Evolutionary conservation across 2,888 invertebrate genomes (phyloP), one percentile per base, ranked within the genome.

Genomic region (Eremobia ochroleuca): DNA sequence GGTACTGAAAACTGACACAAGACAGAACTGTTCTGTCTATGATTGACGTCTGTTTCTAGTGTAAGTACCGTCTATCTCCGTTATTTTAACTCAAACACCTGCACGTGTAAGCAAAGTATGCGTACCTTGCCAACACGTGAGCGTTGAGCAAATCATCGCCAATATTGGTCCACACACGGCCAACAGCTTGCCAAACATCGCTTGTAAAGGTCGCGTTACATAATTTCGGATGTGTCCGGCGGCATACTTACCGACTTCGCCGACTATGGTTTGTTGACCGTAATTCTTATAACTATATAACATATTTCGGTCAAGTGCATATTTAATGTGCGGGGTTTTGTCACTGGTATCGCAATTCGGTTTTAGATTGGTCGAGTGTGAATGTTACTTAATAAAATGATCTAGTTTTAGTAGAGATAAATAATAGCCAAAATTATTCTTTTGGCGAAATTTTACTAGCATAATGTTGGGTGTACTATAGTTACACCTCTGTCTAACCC

Each of bases 271-370:
- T 59, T 62, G 77, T 68, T 85, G 86, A 77, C 87, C 87, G 81
- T 84, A 83, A 72, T 79, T 85, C 75, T 81, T 69, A 78, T 74
- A 66, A 72, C 68, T 82, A 76, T 79, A 76, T 76, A 72, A 79
- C 28, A 75, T 72, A 87, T 73, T 68, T 85, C 82, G 88, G 87
- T 88, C 88, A 88, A 87, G 88, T 87, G 87, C 85, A 80, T 77
- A 34, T 72, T 69, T 74, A 72, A 79, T 83, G 80, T 71, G 70
- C 70, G 52, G 28, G 37, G 64, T 73, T 87, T 86, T 76, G 76
- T 76, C 86, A 86, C 73, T 65, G 67, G 66, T 69, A 52, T 69
- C 6, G 74, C 58, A 61, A 77, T 73, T 67, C 9, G 9, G 31
- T 58, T 49, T 61, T 28, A 18, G 65, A 74, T 67, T 62, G 25